Percentiles rank a stretch among this genome's conserved stretches.
phyloP scores from a whole-genome alignment of 2,888 invertebrate species.

The Drosophila anomelani region DNA sequence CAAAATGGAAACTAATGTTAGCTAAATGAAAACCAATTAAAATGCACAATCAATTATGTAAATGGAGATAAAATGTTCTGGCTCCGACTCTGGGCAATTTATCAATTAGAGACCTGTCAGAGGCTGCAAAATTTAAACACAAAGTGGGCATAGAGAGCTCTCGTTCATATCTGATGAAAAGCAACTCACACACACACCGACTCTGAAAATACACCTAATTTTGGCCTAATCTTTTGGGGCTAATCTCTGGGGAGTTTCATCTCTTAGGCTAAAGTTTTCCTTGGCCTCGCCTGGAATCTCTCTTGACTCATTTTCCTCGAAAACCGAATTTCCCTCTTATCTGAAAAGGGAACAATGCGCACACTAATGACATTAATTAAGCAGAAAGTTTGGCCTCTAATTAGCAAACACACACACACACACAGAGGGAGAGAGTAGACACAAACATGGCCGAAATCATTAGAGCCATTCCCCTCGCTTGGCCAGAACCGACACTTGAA shows the following conservation, averaged over 20 bases:
- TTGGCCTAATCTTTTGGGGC: not conserved
- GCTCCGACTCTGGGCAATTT: slow-evolving; percentile 28
- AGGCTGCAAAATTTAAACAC: slow-evolving; percentile 13
- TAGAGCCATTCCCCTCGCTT: slow-evolving; percentile 17
- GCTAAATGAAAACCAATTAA: slow-evolving; percentile 37
- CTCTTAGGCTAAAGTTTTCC: slow-evolving; percentile 25
- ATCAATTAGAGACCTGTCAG: slow-evolving; percentile 44
- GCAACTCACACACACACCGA: slow-evolving; percentile 4
- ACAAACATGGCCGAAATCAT: slow-evolving; percentile 47
- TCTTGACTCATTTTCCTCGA: slow-evolving; percentile 5
- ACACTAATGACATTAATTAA: slow-evolving; percentile 76
- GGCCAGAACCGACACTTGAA: slow-evolving; percentile 26
- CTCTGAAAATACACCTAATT: not conserved
- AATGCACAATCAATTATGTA: slow-evolving; percentile 44
- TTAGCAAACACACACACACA: slow-evolving; percentile 53
- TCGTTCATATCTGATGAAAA: slow-evolving; percentile 12
- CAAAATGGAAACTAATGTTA: slow-evolving; percentile 24
- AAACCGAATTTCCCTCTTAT: slow-evolving; percentile 10
- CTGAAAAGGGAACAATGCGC: slow-evolving; percentile 39
- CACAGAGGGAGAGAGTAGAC: not conserved
- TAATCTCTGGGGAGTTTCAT: slow-evolving; percentile 16
- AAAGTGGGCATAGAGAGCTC: slow-evolving; percentile 10
- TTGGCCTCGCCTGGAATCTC: not conserved
- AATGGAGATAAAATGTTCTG: slow-evolving; percentile 35
- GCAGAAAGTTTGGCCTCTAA: slow-evolving; percentile 70